A percentile compares a stretch with the other conserved stretches of the same genome.
Conservation (phyloP, 2,113 vertebrate genomes). For the Scortum barcoo region DNA sequence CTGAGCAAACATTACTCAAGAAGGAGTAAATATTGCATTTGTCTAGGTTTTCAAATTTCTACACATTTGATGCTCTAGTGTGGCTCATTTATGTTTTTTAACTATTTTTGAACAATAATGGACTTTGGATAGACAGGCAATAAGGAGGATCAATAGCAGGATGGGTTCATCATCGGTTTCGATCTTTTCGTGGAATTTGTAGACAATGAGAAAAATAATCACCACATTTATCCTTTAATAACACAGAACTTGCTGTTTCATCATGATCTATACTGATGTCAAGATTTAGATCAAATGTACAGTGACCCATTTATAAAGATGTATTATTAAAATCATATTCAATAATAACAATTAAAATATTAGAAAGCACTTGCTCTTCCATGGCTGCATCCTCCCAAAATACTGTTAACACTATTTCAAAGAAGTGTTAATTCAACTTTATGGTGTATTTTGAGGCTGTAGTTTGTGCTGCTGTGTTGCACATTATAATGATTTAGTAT, state of each 20-base stretch:
- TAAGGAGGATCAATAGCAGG: not conserved
- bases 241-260: not conserved
- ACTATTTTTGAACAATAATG: not conserved
- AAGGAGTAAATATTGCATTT: constrained; percentile 20
- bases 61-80: constrained; percentile 7
- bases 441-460: constrained; percentile 3
- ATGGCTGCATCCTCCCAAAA: no score
- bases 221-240: not conserved
- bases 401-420: constrained; percentile 13
- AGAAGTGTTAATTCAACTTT: constrained; percentile 21
- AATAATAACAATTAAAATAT: not conserved
- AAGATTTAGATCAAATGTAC: constrained; percentile 2
- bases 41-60: not conserved
- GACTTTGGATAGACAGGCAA: not conserved
- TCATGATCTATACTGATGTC: constrained; percentile 4
- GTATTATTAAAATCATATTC: constrained; percentile 23
- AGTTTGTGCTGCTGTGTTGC: not conserved
- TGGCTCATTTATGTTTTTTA: constrained; percentile 15
- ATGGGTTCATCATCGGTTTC: not conserved
- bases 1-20: not conserved
- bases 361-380: no score
- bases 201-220: not conserved
- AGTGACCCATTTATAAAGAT: not conserved
- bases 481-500: not conserved
- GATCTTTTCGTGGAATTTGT: constrained; percentile 11